Percentiles rank a stretch among this genome's conserved stretches.
Conservation (phyloP, 2,888 invertebrate genomes). For the Phlogophora meticulosa region DNA sequence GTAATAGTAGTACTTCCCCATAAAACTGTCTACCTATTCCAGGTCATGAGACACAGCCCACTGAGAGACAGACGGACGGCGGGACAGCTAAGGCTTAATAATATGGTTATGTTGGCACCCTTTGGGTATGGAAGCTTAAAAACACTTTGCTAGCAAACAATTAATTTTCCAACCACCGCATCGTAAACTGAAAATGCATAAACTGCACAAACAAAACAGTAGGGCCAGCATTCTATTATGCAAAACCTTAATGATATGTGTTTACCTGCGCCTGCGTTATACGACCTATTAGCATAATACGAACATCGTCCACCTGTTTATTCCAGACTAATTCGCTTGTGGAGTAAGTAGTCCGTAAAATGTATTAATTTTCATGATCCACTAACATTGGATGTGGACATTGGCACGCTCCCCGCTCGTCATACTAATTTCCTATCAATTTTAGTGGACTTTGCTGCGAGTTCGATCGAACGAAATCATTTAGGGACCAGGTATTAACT, state of each 20-base stretch:
- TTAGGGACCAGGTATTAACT: constrained; percentile 2
- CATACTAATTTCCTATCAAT: constrained; percentile 59
- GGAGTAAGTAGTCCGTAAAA: constrained; percentile 62
- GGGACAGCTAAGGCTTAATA: no score
- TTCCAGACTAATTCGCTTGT: constrained; percentile 66
- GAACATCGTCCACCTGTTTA: constrained; percentile 69
- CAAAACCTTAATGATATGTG: constrained; percentile 64
- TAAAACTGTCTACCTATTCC: no score
- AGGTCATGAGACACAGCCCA: no score
- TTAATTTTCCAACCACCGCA: not conserved
- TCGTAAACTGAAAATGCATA: constrained; percentile 38
- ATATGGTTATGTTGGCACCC: no score
- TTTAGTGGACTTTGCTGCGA: constrained; percentile 47
- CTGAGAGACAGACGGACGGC: no score
- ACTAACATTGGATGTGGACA: constrained; percentile 48
- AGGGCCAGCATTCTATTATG: constrained; percentile 59
- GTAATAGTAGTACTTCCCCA: no score
- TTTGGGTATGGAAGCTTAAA: no score
- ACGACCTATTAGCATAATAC: constrained; percentile 73
- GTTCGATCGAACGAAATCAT: constrained; percentile 33
- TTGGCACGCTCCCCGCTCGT: constrained; percentile 26
- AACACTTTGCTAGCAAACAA: constrained; percentile 10
- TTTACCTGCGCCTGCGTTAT: constrained; percentile 64
- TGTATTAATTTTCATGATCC: constrained; percentile 64
- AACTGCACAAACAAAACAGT: constrained; percentile 46